phyloP scores from a whole-genome alignment of 2,113 vertebrate genomes.

The Onychorhynchus coronatus region DNA sequence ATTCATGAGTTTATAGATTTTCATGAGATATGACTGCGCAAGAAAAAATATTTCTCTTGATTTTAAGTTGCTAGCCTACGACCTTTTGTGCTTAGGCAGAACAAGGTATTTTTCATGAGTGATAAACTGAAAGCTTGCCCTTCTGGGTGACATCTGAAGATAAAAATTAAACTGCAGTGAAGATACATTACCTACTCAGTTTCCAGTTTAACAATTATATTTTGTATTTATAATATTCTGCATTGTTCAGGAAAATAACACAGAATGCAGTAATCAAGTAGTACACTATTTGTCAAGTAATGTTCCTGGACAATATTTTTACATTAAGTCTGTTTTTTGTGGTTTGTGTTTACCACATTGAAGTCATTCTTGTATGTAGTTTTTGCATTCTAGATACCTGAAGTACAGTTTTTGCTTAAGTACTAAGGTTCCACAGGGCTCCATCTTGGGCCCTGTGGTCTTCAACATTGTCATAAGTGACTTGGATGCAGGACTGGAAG shows the following conservation, averaged over 20 bases:
- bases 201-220: neutral
- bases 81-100: neutral
- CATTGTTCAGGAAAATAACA: neutral
- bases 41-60: neutral
- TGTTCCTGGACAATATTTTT: neutral
- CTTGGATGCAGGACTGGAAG: neutral
- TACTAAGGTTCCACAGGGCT: neutral
- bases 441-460: neutral
- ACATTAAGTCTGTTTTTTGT: neutral
- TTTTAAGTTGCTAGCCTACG: neutral
- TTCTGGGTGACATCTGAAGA: neutral
- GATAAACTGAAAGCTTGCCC: neutral
- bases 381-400: neutral
- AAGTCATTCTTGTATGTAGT: neutral
- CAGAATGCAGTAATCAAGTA: neutral
- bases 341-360: neutral
- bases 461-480: neutral
- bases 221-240: neutral
- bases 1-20: neutral
- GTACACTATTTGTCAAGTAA: neutral
- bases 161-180: neutral
- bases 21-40: neutral
- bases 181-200: neutral
- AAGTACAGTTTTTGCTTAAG: neutral
- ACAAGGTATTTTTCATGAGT: neutral